phyloP scores from a whole-genome alignment of 2,113 vertebrate species.

The Oenanthe melanoleuca region DNA sequence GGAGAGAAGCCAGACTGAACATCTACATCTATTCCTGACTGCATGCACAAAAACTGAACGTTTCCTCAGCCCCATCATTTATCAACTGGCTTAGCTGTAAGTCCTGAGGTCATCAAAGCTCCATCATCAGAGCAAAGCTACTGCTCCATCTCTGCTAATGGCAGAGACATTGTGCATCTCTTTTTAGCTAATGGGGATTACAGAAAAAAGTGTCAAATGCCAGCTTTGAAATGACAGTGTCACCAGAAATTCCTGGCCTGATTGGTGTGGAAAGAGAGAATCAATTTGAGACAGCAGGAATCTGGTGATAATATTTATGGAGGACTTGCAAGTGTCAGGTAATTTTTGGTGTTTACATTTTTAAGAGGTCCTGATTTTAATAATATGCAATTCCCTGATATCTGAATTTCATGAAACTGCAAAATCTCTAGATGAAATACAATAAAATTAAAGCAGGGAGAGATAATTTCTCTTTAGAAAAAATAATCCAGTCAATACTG shows the following conservation, averaged over 20 bases:
- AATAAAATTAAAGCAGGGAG: background rate
- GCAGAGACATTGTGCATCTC: background rate
- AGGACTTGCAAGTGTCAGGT: background rate
- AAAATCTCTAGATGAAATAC: background rate
- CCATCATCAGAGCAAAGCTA: background rate
- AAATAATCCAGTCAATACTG: background rate
- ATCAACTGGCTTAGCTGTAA: background rate
- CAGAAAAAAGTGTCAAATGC: background rate
- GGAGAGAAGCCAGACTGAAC: background rate
- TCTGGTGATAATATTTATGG: background rate
- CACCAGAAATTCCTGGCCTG: background rate
- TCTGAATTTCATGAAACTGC: background rate
- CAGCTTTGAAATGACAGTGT: background rate
- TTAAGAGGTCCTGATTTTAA: background rate
- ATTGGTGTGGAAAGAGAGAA: background rate
- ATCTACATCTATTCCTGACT: background rate
- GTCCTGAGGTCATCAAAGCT: background rate
- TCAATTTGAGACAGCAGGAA: background rate
- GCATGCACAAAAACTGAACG: rapidly evolving
- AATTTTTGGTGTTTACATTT: background rate
- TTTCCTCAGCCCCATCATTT: background rate
- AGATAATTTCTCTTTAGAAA: background rate
- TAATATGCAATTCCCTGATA: background rate
- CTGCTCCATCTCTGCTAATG: background rate
- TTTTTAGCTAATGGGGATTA: background rate